phyloP scores from a whole-genome alignment of 2,888 invertebrate species.

The Tanytarsus gracilentus region DNA sequence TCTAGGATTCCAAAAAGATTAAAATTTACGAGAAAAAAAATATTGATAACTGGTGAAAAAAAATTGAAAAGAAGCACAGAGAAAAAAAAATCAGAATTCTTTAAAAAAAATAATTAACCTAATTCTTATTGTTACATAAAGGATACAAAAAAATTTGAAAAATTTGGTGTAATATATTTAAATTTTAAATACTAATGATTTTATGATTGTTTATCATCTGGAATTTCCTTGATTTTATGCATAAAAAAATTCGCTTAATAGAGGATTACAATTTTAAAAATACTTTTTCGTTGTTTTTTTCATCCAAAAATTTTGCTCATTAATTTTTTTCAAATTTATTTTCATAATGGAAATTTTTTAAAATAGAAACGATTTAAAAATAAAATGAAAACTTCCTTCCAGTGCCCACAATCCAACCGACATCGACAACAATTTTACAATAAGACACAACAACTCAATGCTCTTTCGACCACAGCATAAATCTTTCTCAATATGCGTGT shows the following conservation, averaged over 20 bases:
- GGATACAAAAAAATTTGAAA: too few relatives aligned
- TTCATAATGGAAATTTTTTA: neutral
- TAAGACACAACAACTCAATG: neutral
- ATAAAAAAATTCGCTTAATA: too few relatives aligned
- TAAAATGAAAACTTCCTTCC: neutral
- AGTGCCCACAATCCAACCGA: conserved; percentile 11
- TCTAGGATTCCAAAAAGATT: conserved; percentile 1
- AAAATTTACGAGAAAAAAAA: neutral
- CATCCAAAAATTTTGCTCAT: too few relatives aligned
- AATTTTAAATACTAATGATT: too few relatives aligned
- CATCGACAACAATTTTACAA: neutral
- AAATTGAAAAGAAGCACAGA: neutral
- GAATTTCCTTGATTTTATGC: too few relatives aligned
- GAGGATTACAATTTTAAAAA: too few relatives aligned
- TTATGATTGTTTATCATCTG: too few relatives aligned
- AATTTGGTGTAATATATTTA: too few relatives aligned
- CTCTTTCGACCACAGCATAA: neutral
- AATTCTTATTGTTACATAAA: too few relatives aligned
- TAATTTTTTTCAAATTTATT: too few relatives aligned
- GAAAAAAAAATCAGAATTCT: neutral
- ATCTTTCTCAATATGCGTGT: conserved; percentile 23
- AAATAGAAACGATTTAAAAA: neutral
- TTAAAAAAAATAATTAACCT: neutral
- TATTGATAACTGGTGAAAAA: neutral
- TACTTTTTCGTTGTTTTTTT: too few relatives aligned